phyloP scores from a whole-genome alignment of 2,797 vertebrate species.

The Aplochiton taeniatus region DNA sequence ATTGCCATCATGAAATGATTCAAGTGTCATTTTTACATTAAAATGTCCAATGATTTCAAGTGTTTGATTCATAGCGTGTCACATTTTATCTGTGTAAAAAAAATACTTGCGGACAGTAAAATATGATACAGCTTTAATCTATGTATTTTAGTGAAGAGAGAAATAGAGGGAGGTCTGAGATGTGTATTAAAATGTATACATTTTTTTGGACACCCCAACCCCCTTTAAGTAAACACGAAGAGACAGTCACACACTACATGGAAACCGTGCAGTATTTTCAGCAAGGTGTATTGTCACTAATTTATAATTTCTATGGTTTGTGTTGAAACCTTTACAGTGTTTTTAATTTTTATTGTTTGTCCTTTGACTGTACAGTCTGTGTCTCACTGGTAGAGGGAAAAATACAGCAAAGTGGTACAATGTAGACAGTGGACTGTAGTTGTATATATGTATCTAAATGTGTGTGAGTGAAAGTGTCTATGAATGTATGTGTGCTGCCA shows the following conservation, averaged over 20 bases:
- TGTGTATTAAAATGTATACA: slow-evolving; percentile 23
- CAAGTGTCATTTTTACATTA: not conserved
- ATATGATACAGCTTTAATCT: too few species aligned
- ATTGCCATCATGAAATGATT: not conserved
- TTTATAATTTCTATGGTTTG: slow-evolving; percentile 63
- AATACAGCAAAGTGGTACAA: slow-evolving; percentile 33
- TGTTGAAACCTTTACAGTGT: slow-evolving; percentile 31
- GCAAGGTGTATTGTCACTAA: slow-evolving; percentile 53
- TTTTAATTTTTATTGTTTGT: slow-evolving; percentile 15
- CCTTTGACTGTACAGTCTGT: slow-evolving; percentile 50
- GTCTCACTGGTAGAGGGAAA: slow-evolving; percentile 37
- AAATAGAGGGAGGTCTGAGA: slow-evolving; percentile 39
- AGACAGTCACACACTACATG: slow-evolving; percentile 43
- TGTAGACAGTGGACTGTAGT: slow-evolving; percentile 21
- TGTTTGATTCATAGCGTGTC: too few species aligned
- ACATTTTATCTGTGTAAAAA: slow-evolving; percentile 8
- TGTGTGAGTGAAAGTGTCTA: slow-evolving; percentile 9
- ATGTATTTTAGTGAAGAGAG: not conserved
- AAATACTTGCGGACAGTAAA: too few species aligned
- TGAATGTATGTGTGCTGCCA: slow-evolving; percentile 47
- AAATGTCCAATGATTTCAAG: not conserved
- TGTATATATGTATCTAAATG: slow-evolving; percentile 26
- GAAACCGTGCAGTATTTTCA: slow-evolving; percentile 52
- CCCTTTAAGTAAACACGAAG: slow-evolving; percentile 28
- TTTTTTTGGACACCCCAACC: slow-evolving; percentile 17